These are phyloP conservation scores for Poeciliopsis gracilis DNA, from an alignment of 2,797 vertebrate species.

Conservation along the genomic window DNA sequence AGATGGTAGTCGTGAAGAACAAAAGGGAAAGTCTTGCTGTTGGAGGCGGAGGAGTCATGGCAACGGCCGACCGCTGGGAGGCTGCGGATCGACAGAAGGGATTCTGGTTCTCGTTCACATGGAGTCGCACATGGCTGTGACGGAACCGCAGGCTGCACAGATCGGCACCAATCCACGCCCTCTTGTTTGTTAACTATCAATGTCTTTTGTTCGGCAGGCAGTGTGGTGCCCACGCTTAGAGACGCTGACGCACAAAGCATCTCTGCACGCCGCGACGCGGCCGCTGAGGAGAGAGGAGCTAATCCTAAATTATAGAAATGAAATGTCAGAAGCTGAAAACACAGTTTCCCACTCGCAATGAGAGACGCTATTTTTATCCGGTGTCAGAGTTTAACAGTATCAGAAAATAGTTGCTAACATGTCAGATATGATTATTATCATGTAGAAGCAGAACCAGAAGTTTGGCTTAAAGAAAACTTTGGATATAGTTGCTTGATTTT, in stretches of 20 bases:
- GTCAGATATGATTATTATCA: not conserved
- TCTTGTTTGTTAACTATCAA: conserved; percentile 37
- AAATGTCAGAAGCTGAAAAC: conserved; percentile 2
- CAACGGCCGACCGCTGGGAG: conserved; percentile 59
- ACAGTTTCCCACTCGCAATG: not conserved
- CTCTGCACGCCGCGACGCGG: conserved; percentile 7
- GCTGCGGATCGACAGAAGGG: conserved; percentile 60
- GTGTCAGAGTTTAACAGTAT: not conserved
- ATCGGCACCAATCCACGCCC: conserved; percentile 31
- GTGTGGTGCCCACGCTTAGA: conserved; percentile 9
- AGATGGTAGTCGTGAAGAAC: conserved; percentile 39
- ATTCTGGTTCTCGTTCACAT: conserved; percentile 60
- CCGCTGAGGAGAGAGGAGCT: conserved; percentile 14
- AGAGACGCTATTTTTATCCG: not conserved
- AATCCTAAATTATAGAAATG: conserved; percentile 11
- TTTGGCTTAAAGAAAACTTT: not conserved
- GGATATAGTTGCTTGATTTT: not conserved
- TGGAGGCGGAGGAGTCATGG: conserved; percentile 57
- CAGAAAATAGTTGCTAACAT: not conserved
- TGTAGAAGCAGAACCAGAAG: not conserved
- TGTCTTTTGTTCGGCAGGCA: conserved; percentile 38
- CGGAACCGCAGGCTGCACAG: conserved; percentile 29
- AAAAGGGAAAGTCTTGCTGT: conserved; percentile 52
- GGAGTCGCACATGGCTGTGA: conserved; percentile 48
- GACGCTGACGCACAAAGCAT: not conserved